Conservation (phyloP, 23 tunicate species). For the Halocynthia aurantium region DNA sequence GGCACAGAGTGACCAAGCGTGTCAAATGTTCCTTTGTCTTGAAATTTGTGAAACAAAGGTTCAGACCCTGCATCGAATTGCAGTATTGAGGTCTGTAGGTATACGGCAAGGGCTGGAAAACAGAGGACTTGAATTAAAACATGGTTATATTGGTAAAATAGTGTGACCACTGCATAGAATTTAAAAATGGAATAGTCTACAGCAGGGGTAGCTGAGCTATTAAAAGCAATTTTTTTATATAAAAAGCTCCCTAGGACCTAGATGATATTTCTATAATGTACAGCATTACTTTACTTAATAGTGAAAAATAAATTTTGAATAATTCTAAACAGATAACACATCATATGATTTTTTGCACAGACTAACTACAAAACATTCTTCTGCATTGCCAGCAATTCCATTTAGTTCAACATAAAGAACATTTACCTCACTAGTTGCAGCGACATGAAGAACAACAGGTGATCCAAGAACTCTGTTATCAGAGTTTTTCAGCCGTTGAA, state of each 20-base stretch:
- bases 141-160: background rate
- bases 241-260: too few species aligned
- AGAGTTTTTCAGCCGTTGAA: constrained; percentile 35
- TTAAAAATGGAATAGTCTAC: too few species aligned
- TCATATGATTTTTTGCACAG: too few species aligned
- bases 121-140: background rate
- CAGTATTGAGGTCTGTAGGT: constrained; percentile 76
- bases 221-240: too few species aligned
- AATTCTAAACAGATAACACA: too few species aligned
- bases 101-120: constrained; percentile 79
- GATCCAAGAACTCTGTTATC: constrained; percentile 68
- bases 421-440: constrained; percentile 52
- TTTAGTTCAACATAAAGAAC: background rate
- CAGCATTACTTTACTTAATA: too few species aligned
- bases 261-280: too few species aligned
- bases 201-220: too few species aligned
- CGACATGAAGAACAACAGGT: constrained; percentile 55
- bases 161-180: too few species aligned
- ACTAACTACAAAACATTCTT: too few species aligned
- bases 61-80: constrained; percentile 80
- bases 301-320: too few species aligned
- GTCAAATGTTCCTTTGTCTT: constrained; percentile 78
- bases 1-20: constrained; percentile 71
- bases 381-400: too few species aligned
- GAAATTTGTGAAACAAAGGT: constrained; percentile 82